Base-by-base conservation (phyloP, 2,797 vertebrate genomes). In the Oreochromis grahami region DNA sequence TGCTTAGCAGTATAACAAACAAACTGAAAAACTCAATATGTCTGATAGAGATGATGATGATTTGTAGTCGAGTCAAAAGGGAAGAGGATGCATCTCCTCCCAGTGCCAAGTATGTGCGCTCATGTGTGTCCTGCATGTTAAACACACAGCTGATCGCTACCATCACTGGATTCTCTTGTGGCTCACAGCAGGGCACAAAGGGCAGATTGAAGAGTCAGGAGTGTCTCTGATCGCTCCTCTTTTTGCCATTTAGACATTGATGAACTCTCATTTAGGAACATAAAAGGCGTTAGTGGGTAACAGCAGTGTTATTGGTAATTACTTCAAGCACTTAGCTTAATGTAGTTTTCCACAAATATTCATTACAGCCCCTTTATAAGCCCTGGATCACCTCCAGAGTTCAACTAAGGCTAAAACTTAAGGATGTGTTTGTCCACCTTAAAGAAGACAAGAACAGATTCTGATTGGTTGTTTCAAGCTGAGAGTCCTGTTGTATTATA, bases 111-210 rank as follows among this genome's bases (percentile, higher is more conserved):
- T 88, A 92, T 88, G 87, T 81, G 80, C 51, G 72, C n/a, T 84
- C 19, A 81, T 81, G 90, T 93, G 94, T 94, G 96, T 76, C 88
- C 80, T 94, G 96, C 95, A 96, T 96, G 84, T 91, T 94, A 96
- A 97, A 89, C 87, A 87, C 94, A 95, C 95, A 95, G 95, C 94
- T 93, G 95, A 96, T 95, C 93, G 87, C 83, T 83, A 90, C 92
- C 83, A 91, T 95, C 93, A 95, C 95, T 95, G 94, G 94, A 90
- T 94, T 84, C 94, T 91, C 91, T 94, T 93, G 91, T 95, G 90
- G 86, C 88, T 81, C 81, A 76, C 79, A 72, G 85, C 83, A 29
- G 90, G 83, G 94, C 92, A 96, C 95, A 96, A 96, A 96, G 95
- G 92, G 84, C 91, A 95, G 94, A 96, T 96, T 96, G 94, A 96